Evolutionary conservation across 2,113 vertebrate species (phyloP), one percentile per base, ranked within the genome.

Genomic region (Nettapus auritus): DNA sequence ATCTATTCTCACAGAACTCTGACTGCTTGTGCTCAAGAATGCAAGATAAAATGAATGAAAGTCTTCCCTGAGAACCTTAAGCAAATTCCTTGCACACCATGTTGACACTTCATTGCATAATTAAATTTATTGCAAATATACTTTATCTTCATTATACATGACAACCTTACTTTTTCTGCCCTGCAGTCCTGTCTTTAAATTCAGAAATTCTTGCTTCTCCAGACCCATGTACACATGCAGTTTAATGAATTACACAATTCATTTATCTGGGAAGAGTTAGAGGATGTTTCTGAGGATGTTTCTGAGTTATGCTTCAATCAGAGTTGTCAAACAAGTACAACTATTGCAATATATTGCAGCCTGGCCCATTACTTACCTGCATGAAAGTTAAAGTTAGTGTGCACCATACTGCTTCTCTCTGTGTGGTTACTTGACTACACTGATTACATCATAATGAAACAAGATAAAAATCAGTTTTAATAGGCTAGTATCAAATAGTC

Each of bases 61-160:
- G 48, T 63, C 89, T 80, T 40, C 70, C 29, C 67, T 86, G 75
- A 85, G 85, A 95, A 97, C 82, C 94, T 91, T 96, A 86, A 93
- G 84, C 75, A 89, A 97, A 96, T 98, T 97, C 96, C 88, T 96
- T 94, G 78, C 46, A 23, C 91, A 89, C 89, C 71, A 92, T 86
- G 81, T 80, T 97, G 96, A 82, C 97, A 96, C 42, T 60, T 96
- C 94, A 94, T 92, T 93, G 92, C 84, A 95, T 95, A 97, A 95
- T 95, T 97, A 96, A 95, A 98, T 97, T 97, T 98, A 97, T 97
- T 95, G 87, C 93, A 91, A 80, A 91, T 84, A 68, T 82, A 89
- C 88, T 98, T 97, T 96, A 97, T 98, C 97, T 98, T 98, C 97
- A 98, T 98, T 98, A 96, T 55, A 62, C 19, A 1, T 78, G 90